Conservation (phyloP, 2,888 invertebrate genomes). For the Apamea monoglypha region DNA sequence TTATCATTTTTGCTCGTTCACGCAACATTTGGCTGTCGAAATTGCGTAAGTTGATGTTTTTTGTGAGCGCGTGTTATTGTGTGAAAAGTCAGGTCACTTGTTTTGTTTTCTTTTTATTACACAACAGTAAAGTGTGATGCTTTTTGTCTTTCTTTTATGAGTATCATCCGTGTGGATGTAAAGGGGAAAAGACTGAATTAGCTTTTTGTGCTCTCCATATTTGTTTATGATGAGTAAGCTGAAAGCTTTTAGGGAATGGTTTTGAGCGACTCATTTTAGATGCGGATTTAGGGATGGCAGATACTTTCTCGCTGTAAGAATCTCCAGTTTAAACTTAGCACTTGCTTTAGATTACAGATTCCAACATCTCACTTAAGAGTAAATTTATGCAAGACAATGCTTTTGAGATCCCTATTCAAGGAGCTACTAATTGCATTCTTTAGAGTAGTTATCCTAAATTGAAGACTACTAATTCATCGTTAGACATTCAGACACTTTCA, state of each 20-base stretch:
- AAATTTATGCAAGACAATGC: constrained; percentile 20
- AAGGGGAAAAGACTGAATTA: constrained; percentile 17
- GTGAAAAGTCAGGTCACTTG: constrained; percentile 64
- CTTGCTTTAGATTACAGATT: constrained; percentile 5
- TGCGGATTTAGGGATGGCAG: neutral
- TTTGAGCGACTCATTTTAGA: neutral
- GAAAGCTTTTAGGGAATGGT: neutral
- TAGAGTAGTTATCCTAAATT: constrained; percentile 37
- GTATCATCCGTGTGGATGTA: constrained; percentile 16
- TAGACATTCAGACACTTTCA: constrained; percentile 55
- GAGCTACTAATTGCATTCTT: constrained; percentile 43
- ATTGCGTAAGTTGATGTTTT: constrained; percentile 63
- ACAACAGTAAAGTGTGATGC: constrained; percentile 36
- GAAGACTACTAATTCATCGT: constrained; percentile 45
- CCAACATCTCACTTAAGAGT: constrained; percentile 24
- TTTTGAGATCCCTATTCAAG: constrained; percentile 26
- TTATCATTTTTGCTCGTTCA: constrained; percentile 70
- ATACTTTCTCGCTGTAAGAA: neutral
- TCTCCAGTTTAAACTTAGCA: neutral
- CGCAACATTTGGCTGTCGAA: constrained; percentile 59
- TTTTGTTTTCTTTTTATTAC: constrained; percentile 62
- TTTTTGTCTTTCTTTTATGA: constrained; percentile 12
- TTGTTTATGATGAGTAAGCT: constrained; percentile 18
- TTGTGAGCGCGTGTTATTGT: constrained; percentile 60
- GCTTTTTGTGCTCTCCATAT: constrained; percentile 6